Base-by-base conservation (phyloP, 2,888 invertebrate genomes). In the Apamea crenata region DNA sequence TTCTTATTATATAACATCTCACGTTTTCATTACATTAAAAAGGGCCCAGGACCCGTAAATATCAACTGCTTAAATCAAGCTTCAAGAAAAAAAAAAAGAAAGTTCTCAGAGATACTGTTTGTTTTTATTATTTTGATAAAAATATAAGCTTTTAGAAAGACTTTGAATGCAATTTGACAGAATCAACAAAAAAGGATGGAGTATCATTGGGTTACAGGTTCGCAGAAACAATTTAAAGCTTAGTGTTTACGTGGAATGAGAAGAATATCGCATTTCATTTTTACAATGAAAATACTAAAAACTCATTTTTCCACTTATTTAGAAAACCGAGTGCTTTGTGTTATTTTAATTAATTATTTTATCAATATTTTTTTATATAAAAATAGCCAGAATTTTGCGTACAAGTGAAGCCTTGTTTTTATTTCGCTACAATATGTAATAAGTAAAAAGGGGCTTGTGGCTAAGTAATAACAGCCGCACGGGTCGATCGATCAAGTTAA, bases 221-320 rank as follows among this genome's bases (percentile, higher is more conserved):
- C 65, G 65, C 56, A 10, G 18, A 65, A 79, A 25, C 10, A 36
- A 80, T 69, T 70, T 18, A 25, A 47, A 36, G 29, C 12, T 68
- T 40, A 25, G 32, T 4, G 7, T 53, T 70, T 65, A 70, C n/a
- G 6, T 65, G 18, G 16, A 47, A 18, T 25, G 8, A 47, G 1
- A 47, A 71, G 6, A 65, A 81, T 50, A 29, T n/a, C 4, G 6
- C 5, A 16, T 36, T 29, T 29, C 18, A 56, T 36, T 78, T 80
- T 68, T 5, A 81, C 6, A 71, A 56, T 32, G n/a, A 56, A 36
- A 29, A 5, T 69, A 5, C 29, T 36, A 29, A 44, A 1, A 63
- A 0, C 36, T 56, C 10, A 21, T 47, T 36, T 66, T 32, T n/a
- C 10, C 7, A 29, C 2, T 66, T 66, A 16, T n/a, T 65, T 53